A percentile compares a stretch with the other conserved stretches of the same genome.
Conservation (phyloP, 2,797 vertebrate genomes). For the Chaetophractus vellerosus region DNA sequence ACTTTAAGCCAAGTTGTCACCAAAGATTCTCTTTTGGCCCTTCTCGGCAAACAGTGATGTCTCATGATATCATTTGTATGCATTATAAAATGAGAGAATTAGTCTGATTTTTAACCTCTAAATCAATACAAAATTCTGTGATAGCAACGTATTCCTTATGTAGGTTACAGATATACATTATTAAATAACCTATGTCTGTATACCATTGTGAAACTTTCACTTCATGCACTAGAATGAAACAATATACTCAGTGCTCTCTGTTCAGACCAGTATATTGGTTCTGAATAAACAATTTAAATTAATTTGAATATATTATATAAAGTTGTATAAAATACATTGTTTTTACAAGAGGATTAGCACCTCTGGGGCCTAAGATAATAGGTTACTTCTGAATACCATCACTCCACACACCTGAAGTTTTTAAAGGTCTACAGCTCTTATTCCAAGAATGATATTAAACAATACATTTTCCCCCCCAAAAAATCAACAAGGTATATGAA, state of each 20-base stretch:
- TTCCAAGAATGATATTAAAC: conserved; percentile 21
- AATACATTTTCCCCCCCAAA: conserved; percentile 33
- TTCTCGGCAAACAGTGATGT: not conserved
- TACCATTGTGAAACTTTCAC: not conserved
- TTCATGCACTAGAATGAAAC: not conserved
- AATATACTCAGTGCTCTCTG: not conserved
- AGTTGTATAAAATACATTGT: not conserved
- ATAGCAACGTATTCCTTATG: not conserved
- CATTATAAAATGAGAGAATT: conserved; percentile 41
- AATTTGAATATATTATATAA: not conserved
- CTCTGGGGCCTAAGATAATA: not conserved
- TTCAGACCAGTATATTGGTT: not conserved
- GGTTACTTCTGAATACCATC: conserved; percentile 5
- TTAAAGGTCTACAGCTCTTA: not conserved
- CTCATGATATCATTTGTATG: not conserved
- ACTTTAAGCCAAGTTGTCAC: not conserved
- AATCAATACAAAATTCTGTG: not conserved
- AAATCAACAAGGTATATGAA: not conserved
- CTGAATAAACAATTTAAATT: conserved; percentile 11
- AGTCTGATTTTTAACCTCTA: not conserved
- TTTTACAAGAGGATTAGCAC: not conserved
- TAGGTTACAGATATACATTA: not conserved
- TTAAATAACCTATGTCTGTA: not conserved
- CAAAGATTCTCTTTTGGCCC: not conserved
- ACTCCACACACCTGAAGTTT: not conserved